Conservation (phyloP, 2,113 vertebrate genomes). For the Leucopternis melanops region DNA sequence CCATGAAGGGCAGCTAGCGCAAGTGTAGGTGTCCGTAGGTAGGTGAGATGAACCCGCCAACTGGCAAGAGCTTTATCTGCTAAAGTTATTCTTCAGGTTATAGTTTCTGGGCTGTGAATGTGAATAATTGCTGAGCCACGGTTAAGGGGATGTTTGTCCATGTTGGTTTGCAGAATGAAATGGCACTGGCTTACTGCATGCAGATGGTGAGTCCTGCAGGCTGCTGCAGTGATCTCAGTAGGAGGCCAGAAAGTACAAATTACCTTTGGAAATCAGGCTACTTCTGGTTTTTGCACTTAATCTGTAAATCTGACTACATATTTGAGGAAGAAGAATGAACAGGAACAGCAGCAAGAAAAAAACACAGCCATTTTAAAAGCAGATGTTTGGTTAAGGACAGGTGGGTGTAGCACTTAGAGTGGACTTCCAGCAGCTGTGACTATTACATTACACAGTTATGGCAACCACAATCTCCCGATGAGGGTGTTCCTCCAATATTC, state of each 20-base stretch:
- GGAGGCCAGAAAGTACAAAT: slow-evolving; percentile 14
- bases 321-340: no score
- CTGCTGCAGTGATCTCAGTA: background rate
- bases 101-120: background rate
- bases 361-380: no score
- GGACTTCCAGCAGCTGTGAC: no score
- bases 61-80: background rate
- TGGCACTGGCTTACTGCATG: background rate
- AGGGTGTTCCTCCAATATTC: no score
- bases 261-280: background rate
- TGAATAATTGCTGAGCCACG: background rate
- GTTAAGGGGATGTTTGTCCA: background rate
- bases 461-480: no score
- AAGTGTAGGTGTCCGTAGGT: background rate
- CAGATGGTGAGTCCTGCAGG: background rate
- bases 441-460: no score
- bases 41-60: background rate
- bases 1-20: background rate
- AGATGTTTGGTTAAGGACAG: no score
- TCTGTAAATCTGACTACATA: no score
- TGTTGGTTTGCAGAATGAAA: background rate
- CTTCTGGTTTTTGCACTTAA: background rate
- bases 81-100: background rate
- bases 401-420: no score
- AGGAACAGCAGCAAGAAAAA: no score